These are phyloP conservation scores for Leptopilina drosophilae DNA, from an alignment of 2,888 invertebrate species.

Conservation along the genomic window DNA sequence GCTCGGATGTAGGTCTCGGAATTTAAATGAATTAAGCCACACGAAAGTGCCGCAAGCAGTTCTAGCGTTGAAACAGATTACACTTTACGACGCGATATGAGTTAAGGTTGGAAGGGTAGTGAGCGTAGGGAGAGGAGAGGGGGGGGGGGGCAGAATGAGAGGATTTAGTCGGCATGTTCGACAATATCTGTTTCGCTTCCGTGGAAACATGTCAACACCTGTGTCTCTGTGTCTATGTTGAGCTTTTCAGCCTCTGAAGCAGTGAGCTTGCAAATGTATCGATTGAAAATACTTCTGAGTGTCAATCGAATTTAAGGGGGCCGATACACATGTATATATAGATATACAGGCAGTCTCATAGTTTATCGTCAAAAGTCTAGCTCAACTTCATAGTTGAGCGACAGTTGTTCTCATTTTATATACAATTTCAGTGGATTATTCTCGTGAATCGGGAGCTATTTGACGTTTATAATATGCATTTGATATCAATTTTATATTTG, in stretches of 20 bases:
- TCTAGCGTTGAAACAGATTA: conserved; percentile 19
- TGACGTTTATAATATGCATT: no score
- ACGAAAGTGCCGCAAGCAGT: conserved; percentile 15
- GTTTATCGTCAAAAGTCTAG: conserved; percentile 1
- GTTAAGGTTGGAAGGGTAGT: no score
- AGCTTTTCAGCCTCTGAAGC: conserved; percentile 20
- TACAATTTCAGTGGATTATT: neutral
- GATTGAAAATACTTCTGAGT: conserved; percentile 25
- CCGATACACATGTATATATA: neutral
- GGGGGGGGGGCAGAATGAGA: no score
- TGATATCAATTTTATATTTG: no score
- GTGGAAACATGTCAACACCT: conserved; percentile 14
- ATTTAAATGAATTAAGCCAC: conserved; percentile 24
- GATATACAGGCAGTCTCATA: neutral
- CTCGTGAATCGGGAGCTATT: no score
- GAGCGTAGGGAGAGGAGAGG: no score
- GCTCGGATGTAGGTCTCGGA: neutral
- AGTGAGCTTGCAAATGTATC: conserved; percentile 19
- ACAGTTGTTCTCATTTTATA: neutral
- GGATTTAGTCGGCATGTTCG: conserved; percentile 15
- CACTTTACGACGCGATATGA: conserved; percentile 13
- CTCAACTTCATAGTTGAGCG: neutral
- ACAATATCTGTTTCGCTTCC: conserved; percentile 11
- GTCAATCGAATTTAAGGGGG: conserved; percentile 9
- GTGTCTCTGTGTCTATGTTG: conserved; percentile 18